Percentiles rank a stretch among this genome's conserved stretches.
Conservation (phyloP, 2,113 vertebrate species). For the Cyanocitta stelleri region DNA sequence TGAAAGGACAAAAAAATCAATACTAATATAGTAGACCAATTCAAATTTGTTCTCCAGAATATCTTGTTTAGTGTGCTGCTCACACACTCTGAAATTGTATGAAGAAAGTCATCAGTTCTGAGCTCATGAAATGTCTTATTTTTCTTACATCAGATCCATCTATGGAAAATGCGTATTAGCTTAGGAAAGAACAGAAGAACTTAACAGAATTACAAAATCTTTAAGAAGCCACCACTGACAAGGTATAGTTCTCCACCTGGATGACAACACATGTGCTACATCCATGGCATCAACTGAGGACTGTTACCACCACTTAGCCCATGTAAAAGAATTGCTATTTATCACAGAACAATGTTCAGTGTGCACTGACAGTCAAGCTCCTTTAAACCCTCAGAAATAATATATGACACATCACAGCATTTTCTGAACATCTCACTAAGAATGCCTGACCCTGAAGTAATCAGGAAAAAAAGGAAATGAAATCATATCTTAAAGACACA, state of each 20-base stretch:
- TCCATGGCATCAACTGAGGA: background rate
- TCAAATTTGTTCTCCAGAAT: constrained; percentile 41
- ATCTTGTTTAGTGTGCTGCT: constrained; percentile 8
- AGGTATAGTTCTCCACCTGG: background rate
- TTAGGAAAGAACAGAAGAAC: background rate
- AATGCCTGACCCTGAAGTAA: background rate
- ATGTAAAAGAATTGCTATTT: background rate
- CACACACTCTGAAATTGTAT: constrained; percentile 13
- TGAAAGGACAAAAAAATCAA: constrained; percentile 60
- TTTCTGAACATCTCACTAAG: background rate
- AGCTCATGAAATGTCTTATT: background rate
- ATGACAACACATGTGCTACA: background rate
- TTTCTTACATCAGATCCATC: constrained; percentile 11
- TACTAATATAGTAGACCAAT: constrained; percentile 33
- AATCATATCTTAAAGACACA: background rate
- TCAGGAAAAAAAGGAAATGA: background rate
- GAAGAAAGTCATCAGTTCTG: background rate
- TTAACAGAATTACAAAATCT: background rate
- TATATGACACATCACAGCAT: background rate
- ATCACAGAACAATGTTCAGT: background rate
- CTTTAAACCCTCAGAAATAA: background rate
- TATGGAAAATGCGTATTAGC: background rate
- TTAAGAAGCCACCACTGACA: constrained; percentile 12
- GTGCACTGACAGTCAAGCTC: background rate
- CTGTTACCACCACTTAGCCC: background rate